Percentiles rank a stretch among this genome's conserved stretches.
Evolutionary conservation across 2,888 invertebrate genomes (phyloP).

Genomic region (Cheilosia urbana): DNA sequence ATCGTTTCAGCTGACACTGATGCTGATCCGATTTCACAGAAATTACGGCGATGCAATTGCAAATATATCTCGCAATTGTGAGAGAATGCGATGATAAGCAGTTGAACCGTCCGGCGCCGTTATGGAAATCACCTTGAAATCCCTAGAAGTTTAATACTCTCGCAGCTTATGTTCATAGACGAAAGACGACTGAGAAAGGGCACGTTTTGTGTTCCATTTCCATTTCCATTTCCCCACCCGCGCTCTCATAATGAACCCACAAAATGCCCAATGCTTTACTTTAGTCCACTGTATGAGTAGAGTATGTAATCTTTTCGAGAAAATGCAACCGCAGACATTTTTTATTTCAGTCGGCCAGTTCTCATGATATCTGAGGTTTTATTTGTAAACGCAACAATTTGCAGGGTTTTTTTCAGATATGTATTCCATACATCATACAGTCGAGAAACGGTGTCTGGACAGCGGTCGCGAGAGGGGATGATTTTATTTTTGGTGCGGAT

Average conservation of each 20-base stretch:
- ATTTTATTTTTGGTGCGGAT: not conserved
- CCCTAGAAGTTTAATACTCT: constrained; percentile 6
- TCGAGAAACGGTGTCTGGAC: not conserved
- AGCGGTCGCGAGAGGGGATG: not conserved
- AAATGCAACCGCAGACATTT: constrained; percentile 52
- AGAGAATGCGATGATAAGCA: constrained; percentile 25
- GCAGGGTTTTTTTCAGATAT: constrained; percentile 29
- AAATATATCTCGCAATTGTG: constrained; percentile 9
- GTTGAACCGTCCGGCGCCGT: not conserved
- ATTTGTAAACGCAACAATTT: constrained; percentile 24
- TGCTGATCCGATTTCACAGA: constrained; percentile 57
- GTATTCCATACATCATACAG: not conserved
- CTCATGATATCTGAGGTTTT: constrained; percentile 54
- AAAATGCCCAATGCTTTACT: not conserved
- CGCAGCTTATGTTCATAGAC: not conserved
- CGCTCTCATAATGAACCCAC: not conserved
- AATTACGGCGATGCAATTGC: not conserved
- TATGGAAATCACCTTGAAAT: constrained; percentile 9
- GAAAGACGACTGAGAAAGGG: not conserved
- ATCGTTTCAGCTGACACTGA: constrained; percentile 8
- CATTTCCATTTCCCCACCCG: constrained; percentile 15
- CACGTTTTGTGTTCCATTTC: constrained; percentile 41
- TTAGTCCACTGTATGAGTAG: constrained; percentile 1
- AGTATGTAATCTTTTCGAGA: constrained; percentile 41
- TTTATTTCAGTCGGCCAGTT: constrained; percentile 29